Evolutionary conservation across 2,888 invertebrate species (phyloP).

Genomic region (Hecatera dysodea): DNA sequence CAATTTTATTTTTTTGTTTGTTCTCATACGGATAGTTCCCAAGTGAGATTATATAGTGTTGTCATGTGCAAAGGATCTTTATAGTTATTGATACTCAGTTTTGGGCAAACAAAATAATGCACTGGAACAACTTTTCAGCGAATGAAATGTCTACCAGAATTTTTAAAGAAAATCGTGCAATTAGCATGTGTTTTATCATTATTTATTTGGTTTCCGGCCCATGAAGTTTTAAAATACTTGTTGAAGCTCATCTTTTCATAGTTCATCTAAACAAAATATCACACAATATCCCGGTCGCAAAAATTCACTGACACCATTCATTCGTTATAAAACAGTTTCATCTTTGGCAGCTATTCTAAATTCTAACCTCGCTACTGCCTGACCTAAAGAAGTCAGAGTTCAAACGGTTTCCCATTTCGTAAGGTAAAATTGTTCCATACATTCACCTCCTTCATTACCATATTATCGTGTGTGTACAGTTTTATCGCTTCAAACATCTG

Average conservation of each 20-base stretch:
- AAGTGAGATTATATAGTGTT: not conserved
- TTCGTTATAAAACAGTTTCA: not conserved
- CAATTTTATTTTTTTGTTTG: not conserved
- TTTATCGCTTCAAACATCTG: slow-evolving; percentile 60
- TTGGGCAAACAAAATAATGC: too few relatives aligned
- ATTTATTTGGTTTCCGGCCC: not conserved
- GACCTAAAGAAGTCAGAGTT: slow-evolving; percentile 45
- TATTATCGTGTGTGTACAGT: slow-evolving; percentile 59
- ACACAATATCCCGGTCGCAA: not conserved
- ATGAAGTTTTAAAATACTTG: not conserved
- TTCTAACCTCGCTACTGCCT: slow-evolving; percentile 11
- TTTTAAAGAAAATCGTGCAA: not conserved
- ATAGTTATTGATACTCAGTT: too few relatives aligned
- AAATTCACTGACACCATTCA: not conserved
- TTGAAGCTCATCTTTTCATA: not conserved
- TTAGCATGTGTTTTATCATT: too few relatives aligned
- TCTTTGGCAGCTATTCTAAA: not conserved
- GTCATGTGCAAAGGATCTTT: too few relatives aligned
- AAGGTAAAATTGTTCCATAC: slow-evolving; percentile 34
- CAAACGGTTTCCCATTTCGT: slow-evolving; percentile 48
- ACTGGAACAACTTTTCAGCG: too few relatives aligned
- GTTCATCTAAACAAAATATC: too few relatives aligned
- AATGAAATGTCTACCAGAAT: not conserved
- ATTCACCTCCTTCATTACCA: slow-evolving; percentile 59
- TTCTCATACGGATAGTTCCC: not conserved